Evolutionary conservation across 30 jellyfish, hydroid and myxozoan genomes (phyloP).

Genomic region (Rhopilema esculentum): DNA sequence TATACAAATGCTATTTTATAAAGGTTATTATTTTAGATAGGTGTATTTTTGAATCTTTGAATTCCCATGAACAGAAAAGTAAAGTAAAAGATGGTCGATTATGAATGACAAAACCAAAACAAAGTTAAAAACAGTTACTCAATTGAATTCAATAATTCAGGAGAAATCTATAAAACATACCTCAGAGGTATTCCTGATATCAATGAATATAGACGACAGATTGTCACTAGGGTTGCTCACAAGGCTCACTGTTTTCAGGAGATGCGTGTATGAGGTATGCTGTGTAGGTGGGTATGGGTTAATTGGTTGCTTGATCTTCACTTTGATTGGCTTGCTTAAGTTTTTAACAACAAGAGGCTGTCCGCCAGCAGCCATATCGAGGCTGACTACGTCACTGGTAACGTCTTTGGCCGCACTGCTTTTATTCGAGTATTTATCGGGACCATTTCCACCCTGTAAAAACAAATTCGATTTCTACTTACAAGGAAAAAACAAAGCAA

Average conservation of each 20-base stretch:
- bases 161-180: conserved; percentile 28
- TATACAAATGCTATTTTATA: no score
- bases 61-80: no score
- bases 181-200: conserved; percentile 24
- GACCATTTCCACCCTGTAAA: conserved; percentile 59
- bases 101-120: background rate
- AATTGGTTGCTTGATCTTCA: conserved; percentile 26
- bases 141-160: no score
- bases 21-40: no score
- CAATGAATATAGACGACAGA: conserved; percentile 51
- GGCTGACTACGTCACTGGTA: conserved; percentile 48
- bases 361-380: conserved; percentile 42
- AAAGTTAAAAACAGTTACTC: background rate
- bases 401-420: conserved; percentile 22
- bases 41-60: no score
- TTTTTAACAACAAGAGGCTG: conserved; percentile 41
- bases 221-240: conserved; percentile 31
- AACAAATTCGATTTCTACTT: background rate
- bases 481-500: no score
- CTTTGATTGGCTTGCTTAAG: conserved; percentile 29
- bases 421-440: conserved; percentile 40
- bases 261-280: conserved; percentile 29
- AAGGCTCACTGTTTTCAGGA: conserved; percentile 10
- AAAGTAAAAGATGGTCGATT: no score
- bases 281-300: conserved; percentile 36